Conservation (phyloP, 37 sponge, comb jelly and placozoan genomes). For the Eunapius fragilis region DNA sequence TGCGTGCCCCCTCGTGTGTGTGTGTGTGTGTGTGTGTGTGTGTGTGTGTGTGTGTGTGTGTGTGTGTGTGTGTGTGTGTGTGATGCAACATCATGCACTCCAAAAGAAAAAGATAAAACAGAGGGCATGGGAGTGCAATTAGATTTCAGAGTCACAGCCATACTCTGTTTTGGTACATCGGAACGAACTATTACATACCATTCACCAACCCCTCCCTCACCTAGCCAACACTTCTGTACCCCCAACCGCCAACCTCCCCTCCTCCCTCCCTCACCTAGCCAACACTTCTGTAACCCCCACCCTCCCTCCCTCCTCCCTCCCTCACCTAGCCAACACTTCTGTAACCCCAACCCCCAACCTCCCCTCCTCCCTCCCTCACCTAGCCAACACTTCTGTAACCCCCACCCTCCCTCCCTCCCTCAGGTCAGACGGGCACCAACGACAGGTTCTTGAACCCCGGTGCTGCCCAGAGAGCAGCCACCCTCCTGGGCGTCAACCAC, state of each 20-base stretch:
- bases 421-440: conserved; percentile 61
- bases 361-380: too few relatives aligned
- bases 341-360: too few relatives aligned
- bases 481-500: conserved; percentile 85
- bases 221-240: neutral
- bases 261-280: neutral
- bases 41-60: neutral
- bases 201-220: neutral
- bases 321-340: too few relatives aligned
- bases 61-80: neutral
- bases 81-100: neutral
- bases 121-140: neutral
- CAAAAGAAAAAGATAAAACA: too few relatives aligned
- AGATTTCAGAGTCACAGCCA: neutral
- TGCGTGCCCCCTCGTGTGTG: too few relatives aligned
- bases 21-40: neutral
- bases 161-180: too few relatives aligned
- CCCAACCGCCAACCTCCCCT: too few relatives aligned
- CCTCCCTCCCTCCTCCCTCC: conserved; percentile 2
- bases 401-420: neutral
- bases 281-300: too few relatives aligned
- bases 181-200: too few relatives aligned
- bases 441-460: conserved; percentile 92
- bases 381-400: too few relatives aligned
- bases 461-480: conserved; percentile 96